Percentiles rank a stretch among this genome's conserved stretches.
Conservation (phyloP, 2,888 invertebrate species). For the Parnassius smintheus region DNA sequence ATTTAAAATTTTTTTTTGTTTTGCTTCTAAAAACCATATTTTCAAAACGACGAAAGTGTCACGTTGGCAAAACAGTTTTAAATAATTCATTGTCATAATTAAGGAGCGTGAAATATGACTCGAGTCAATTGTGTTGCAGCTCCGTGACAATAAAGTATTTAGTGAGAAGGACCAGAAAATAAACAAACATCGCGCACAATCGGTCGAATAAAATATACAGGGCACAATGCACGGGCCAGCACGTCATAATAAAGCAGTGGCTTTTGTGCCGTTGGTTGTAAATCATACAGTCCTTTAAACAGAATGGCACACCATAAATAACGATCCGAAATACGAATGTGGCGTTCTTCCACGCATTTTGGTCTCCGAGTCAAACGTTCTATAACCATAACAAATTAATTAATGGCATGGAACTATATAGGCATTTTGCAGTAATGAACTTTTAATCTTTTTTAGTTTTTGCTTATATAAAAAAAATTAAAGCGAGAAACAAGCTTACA, state of each 20-base stretch:
- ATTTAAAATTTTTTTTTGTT: not conserved
- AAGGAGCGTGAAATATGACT: constrained; percentile 71
- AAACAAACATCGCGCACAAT: constrained; percentile 76
- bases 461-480: no score
- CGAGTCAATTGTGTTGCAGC: constrained; percentile 60
- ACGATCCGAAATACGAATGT: constrained; percentile 65
- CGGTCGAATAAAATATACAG: constrained; percentile 70
- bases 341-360: constrained; percentile 59
- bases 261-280: constrained; percentile 74
- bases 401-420: constrained; percentile 58
- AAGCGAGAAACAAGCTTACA: no score
- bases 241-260: constrained; percentile 77
- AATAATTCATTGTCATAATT: constrained; percentile 53
- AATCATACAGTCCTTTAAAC: constrained; percentile 77
- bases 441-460: no score
- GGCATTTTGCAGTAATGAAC: constrained; percentile 42
- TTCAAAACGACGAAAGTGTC: constrained; percentile 32
- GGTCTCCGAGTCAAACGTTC: constrained; percentile 49
- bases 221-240: constrained; percentile 75
- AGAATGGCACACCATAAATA: constrained; percentile 78
- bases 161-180: constrained; percentile 74
- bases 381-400: constrained; percentile 75
- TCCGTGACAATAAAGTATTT: constrained; percentile 72
- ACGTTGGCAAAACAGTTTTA: constrained; percentile 55
- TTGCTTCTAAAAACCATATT: not conserved